Conservation (phyloP, 2,797 vertebrate species). For the Avahi laniger region DNA sequence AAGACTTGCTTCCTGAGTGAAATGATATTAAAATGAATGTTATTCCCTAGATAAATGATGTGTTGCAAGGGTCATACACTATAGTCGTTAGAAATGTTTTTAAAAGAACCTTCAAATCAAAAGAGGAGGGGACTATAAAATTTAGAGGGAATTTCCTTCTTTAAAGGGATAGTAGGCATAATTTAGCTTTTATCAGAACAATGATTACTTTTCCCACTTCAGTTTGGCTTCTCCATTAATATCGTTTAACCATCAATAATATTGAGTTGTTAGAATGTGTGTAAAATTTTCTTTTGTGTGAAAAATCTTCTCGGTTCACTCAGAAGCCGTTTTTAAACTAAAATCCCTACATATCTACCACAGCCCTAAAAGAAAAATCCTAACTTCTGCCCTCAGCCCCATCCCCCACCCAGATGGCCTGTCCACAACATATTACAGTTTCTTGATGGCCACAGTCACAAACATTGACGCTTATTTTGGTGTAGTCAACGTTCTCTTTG, state of each 20-base stretch:
- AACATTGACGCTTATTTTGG: not conserved
- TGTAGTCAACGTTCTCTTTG: not conserved
- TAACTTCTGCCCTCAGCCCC: not conserved
- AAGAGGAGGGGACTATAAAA: slow-evolving; percentile 30
- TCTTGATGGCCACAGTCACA: not conserved
- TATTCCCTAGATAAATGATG: slow-evolving; percentile 67
- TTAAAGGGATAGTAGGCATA: not conserved
- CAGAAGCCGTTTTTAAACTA: not conserved
- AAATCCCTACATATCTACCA: not conserved
- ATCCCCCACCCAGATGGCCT: not conserved
- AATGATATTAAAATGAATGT: slow-evolving; percentile 75
- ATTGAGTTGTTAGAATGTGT: not conserved
- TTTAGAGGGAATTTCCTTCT: slow-evolving; percentile 50
- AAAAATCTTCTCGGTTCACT: not conserved
- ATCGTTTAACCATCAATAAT: slow-evolving; percentile 33
- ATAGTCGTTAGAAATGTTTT: slow-evolving; percentile 64
- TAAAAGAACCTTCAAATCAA: slow-evolving; percentile 57
- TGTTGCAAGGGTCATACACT: slow-evolving; percentile 61
- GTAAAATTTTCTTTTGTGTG: not conserved
- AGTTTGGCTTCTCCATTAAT: not conserved
- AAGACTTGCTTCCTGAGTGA: slow-evolving; percentile 74
- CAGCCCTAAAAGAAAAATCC: not conserved
- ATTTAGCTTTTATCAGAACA: slow-evolving; percentile 39
- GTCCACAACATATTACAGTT: not conserved
- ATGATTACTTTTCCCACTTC: not conserved